Percentiles rank a stretch among this genome's conserved stretches.
These are phyloP conservation scores for Schizothorax lantsangensis DNA, from an alignment of 2,797 vertebrate genomes.

Conservation along the genomic window DNA sequence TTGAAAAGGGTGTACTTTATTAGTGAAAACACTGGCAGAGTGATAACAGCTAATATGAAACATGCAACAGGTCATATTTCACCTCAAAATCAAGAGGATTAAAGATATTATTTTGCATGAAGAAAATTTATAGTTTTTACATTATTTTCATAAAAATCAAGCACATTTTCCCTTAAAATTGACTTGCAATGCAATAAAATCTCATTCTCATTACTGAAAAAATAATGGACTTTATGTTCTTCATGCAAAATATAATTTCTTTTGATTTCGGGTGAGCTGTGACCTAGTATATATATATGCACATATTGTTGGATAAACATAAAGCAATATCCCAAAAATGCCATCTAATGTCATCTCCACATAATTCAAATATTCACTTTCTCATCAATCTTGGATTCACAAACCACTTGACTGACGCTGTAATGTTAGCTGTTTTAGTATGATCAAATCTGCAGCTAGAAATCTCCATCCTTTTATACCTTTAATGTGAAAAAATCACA, in stretches of 20 bases:
- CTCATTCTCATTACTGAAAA: neutral
- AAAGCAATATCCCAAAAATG: slow-evolving; percentile 17
- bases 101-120: neutral
- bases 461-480: slow-evolving; percentile 16
- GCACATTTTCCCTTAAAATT: neutral
- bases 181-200: neutral
- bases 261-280: neutral
- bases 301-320: neutral
- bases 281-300: neutral
- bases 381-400: neutral
- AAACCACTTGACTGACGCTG: neutral
- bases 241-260: neutral
- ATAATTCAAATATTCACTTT: neutral
- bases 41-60: neutral
- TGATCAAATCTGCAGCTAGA: slow-evolving; percentile 21
- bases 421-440: slow-evolving; percentile 10
- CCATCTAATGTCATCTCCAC: neutral
- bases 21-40: neutral
- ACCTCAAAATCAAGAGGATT: neutral
- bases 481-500: slow-evolving; percentile 29
- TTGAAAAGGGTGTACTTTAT: neutral
- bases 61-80: neutral
- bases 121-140: neutral
- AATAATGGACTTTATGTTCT: neutral
- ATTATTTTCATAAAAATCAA: neutral